A percentile compares a stretch with the other conserved stretches of the same genome.
Evolutionary conservation across 2,797 vertebrate genomes (phyloP).

Genomic region (Tarsius wallacei): DNA sequence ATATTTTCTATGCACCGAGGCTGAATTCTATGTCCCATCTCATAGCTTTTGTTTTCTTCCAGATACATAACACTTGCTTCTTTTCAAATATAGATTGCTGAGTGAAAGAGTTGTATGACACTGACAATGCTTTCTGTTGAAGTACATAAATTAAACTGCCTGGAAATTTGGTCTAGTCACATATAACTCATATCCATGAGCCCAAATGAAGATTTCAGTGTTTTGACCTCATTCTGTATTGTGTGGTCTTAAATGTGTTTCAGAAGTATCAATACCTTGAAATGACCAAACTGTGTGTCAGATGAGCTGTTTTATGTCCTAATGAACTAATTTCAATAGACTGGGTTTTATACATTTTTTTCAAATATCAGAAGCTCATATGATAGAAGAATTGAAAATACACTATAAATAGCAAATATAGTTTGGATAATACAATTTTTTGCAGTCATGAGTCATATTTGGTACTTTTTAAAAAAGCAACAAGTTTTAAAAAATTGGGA

Average conservation of each 20-base stretch:
- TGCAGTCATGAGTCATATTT: conserved; percentile 25
- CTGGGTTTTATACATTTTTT: neutral
- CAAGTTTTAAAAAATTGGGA: neutral
- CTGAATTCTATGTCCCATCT: neutral
- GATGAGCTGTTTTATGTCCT: neutral
- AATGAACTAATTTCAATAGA: conserved; percentile 42
- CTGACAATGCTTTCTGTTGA: neutral
- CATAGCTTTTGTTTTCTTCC: conserved; percentile 15
- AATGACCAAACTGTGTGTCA: neutral
- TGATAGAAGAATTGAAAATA: conserved; percentile 39
- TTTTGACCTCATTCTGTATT: neutral
- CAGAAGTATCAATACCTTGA: neutral
- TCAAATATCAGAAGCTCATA: conserved; percentile 48
- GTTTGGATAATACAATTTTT: conserved; percentile 43
- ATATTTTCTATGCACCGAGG: neutral
- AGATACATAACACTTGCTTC: neutral
- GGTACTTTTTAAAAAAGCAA: neutral
- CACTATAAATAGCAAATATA: conserved; percentile 51
- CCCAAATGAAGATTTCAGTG: neutral
- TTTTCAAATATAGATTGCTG: neutral
- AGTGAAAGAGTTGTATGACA: neutral
- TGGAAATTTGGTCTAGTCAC: neutral
- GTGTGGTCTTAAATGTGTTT: neutral
- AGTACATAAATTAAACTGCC: neutral
- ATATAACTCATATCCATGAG: neutral